Evolutionary conservation across 2,888 invertebrate species (phyloP), one percentile per base, ranked within the genome.

Genomic region (Hemistola chrysoprasaria): DNA sequence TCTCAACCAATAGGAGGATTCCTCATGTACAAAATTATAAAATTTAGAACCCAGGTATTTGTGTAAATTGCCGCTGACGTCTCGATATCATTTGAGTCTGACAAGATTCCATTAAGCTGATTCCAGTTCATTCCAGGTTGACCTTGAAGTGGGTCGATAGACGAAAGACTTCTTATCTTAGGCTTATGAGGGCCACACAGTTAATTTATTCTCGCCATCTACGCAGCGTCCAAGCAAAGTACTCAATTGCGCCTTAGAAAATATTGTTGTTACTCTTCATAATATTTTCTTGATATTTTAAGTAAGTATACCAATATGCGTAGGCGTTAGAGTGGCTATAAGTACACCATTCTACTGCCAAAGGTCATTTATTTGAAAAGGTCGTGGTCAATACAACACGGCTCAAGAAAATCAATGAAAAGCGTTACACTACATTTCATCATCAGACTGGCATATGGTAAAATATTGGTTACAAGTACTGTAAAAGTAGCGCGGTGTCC

Each of bases 51-150:
- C n/a, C n/a, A n/a, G n/a, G n/a, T n/a, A n/a, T n/a, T n/a, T n/a
- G n/a, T n/a, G n/a, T n/a, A n/a, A n/a, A n/a, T n/a, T n/a, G n/a
- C n/a, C n/a, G n/a, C n/a, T n/a, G n/a, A 61, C 61, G 54, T 56
- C 55, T 48, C 55, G 59, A 47, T 51, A 62, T 67, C 57, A 63
- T 55, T 63, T 50, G 53, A 47, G 35, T 47, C 44, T 60, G 56
- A 59, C 59, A 48, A 59, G 47, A 58, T 53, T 54, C 56, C 54
- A 57, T 59, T 60, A 56, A 32, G 48, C 33, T 47, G 49, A 60
- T 60, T 45, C 30, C 49, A 32, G 48, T 32, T 47, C 47, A 60
- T 60, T 45, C 30, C 49, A 59, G 56, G 40, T 47, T 31, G 31
- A 36, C 45, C 37, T 29, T 21, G 39, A 35, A 28, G 26, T 26